A percentile compares a stretch with the other conserved stretches of the same genome.
Evolutionary conservation across 2,888 invertebrate species (phyloP).

Genomic region (Molorchus minor): DNA sequence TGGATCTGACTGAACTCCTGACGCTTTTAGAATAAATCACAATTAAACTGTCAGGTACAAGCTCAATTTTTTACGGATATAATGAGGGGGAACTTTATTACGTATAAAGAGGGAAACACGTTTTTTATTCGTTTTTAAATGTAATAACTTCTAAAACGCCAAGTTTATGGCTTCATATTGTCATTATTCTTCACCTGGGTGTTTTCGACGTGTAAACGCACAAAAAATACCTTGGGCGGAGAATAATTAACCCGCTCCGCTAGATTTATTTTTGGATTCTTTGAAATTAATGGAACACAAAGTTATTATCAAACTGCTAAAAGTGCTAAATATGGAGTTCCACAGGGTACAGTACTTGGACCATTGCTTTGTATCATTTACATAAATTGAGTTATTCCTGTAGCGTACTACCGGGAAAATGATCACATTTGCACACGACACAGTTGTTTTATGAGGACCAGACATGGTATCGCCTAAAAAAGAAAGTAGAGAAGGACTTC

Average conservation of each 20-base stretch:
- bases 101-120: not conserved
- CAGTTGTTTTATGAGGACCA: too few relatives aligned
- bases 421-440: too few relatives aligned
- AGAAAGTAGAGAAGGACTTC: too few relatives aligned
- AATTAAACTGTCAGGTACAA: constrained; percentile 11
- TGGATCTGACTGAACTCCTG: not conserved
- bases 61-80: constrained; percentile 5
- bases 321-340: too few relatives aligned
- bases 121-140: constrained; percentile 1
- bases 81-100: not conserved
- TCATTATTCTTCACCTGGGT: not conserved
- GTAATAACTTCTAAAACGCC: not conserved
- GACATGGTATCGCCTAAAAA: too few relatives aligned
- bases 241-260: not conserved
- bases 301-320: too few relatives aligned
- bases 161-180: not conserved
- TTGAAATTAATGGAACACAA: too few relatives aligned
- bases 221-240: not conserved
- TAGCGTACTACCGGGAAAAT: too few relatives aligned
- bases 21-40: constrained; percentile 11
- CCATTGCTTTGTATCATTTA: too few relatives aligned
- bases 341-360: too few relatives aligned
- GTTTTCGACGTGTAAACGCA: not conserved
- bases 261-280: too few relatives aligned
- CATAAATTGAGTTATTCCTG: too few relatives aligned